Evolutionary conservation across 2,797 vertebrate genomes (phyloP).

Genomic region (Phoebastria nigripes): DNA sequence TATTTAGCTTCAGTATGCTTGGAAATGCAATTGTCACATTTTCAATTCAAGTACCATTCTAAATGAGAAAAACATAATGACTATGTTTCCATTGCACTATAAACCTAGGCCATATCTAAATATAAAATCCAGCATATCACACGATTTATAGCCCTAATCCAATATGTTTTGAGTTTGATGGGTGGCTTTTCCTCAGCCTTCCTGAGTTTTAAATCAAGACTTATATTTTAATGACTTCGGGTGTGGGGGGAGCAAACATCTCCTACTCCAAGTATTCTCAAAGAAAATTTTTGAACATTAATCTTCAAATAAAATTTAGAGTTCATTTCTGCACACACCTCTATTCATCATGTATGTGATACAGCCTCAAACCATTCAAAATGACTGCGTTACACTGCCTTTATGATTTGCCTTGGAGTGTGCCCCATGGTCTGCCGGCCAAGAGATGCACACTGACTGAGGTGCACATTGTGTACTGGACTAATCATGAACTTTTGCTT

Average conservation of each 20-base stretch:
- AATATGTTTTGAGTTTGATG: background rate
- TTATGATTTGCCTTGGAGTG: background rate
- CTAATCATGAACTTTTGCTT: background rate
- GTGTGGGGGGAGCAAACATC: rapidly evolving
- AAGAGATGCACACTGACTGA: background rate
- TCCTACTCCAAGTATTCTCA: background rate
- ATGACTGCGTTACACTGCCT: background rate
- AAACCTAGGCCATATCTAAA: background rate
- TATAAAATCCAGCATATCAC: background rate
- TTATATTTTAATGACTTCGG: background rate
- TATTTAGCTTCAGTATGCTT: background rate
- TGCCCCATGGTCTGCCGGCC: background rate
- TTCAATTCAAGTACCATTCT: background rate
- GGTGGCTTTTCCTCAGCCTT: background rate
- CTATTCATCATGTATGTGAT: background rate
- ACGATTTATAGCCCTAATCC: background rate
- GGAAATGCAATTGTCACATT: background rate
- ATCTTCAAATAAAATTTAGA: background rate
- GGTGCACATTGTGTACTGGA: rapidly evolving
- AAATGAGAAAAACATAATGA: background rate
- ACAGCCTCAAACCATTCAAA: background rate
- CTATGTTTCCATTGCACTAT: background rate
- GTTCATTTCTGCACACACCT: background rate
- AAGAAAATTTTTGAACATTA: background rate
- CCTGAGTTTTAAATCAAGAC: background rate